Base-by-base conservation (phyloP, 1,140 invertebrate genomes). In the Trichonephila clavipes region DNA sequence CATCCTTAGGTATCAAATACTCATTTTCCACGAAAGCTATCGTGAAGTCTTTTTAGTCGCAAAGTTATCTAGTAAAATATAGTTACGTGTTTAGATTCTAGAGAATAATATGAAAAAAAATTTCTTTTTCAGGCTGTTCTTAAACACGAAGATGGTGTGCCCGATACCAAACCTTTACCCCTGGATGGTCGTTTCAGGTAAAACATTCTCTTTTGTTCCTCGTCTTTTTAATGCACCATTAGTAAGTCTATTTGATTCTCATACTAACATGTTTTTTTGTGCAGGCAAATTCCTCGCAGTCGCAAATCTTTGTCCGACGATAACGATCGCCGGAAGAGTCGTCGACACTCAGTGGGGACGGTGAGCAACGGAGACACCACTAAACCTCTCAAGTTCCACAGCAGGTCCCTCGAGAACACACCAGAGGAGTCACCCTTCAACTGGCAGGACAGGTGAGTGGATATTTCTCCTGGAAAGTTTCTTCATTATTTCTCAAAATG, bases 121-220 rank as follows among this genome's bases (percentile, higher is more conserved):
- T 28, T n/a, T 51, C 51, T 90, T 81, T 94, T 94, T 18, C 92
- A 96, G 96, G 98, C 98, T 90, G 98, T 99, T 59, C 96, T 99
- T 34, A 97, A 98, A 95, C 98, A 98, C 95, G 98, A 98, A 96
- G 98, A 99, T 96, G 98, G 97, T 24, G 97, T 98, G 95, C 97
- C 97, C 95, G 97, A 97, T 90, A 95, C 97, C 96, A 64, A 97
- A 96, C 88, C 97, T 97, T 58, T 97, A 95, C 97, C 97, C 95
- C 96, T 98, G 87, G 98, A 98, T 96, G 98, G 98, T 95, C 97
- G 97, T 83, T 97, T 98, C 95, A 97, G 97, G 96, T 97, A 95
- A 95, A 59, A 94, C 69, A 6, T 58, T 90, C 77, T 51, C 10
- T 12, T 12, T 51, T 51, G 7, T 51, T 51, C 51, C 10, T 12